Base-by-base conservation (phyloP, 2,888 invertebrate genomes). In the Laothoe populi region DNA sequence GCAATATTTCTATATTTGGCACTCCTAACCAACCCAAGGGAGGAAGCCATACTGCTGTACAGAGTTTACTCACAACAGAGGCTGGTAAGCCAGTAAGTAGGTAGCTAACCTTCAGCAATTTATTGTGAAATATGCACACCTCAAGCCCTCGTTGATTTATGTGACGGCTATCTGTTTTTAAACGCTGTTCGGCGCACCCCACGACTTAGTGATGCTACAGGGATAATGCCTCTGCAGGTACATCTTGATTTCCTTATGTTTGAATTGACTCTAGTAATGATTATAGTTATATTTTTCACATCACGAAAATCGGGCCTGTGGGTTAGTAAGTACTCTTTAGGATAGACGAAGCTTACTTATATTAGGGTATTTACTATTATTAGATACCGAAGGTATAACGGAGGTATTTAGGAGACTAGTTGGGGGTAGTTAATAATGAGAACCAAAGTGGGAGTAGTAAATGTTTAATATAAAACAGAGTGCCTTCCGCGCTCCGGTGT, bases 101-200 rank as follows among this genome's bases (percentile, higher is more conserved):
- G 44, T 31, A 61, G 59, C 44, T 61, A 59, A 57, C 62, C 40
- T 49, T 44, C 61, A 19, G 42, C 31, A 92, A 92, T 92, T 93
- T 92, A 93, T 84, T 89, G 92, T 92, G 90, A 93, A 92, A 92
- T 92, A 93, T 91, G 88, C 87, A 85, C 82, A 82, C 83, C 87
- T 81, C 78, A 78, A 87, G 88, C 84, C 84, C 82, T 83, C 73
- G 74, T 73, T 92, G 92, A 93, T 93, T 93, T 93, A 93, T 88
- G 85, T 73, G 81, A 72, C 84, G 79, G 83, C 85, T 81, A 87
- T 84, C 83, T 79, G 76, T 77, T 80, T 74, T 81, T 81, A 74
- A 82, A 82, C 80, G 81, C 78, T 81, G 79, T 79, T 74, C 67
- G 68, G 72, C 73, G 74, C 64, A 64, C 59, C 59, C 44, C 31